Evolutionary conservation across 2,797 vertebrate genomes (phyloP).

Genomic region (Acanthopagrus latus): DNA sequence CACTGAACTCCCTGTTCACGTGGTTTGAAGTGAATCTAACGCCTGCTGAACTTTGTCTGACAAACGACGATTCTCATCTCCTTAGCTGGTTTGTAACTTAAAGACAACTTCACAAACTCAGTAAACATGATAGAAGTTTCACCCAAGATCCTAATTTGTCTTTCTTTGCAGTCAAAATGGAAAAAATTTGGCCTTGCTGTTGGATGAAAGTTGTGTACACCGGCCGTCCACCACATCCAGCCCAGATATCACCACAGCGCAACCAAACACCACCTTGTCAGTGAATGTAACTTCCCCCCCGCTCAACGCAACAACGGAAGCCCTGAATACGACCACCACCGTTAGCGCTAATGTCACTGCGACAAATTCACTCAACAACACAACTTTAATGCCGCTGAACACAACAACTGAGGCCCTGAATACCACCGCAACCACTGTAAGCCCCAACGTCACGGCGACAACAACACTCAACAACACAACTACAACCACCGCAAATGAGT

Average conservation of each 20-base stretch:
- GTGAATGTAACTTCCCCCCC: conserved; percentile 25
- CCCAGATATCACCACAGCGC: conserved; percentile 31
- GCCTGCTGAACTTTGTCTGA: conserved; percentile 34
- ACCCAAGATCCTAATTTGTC: not conserved
- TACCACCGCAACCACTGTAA: not conserved
- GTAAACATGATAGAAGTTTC: not conserved
- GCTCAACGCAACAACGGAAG: conserved; percentile 16
- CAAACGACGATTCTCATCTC: fast-evolving
- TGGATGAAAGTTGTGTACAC: conserved; percentile 57
- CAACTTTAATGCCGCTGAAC: not conserved
- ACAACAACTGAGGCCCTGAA: not conserved
- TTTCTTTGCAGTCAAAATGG: conserved; percentile 62
- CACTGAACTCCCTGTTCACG: not conserved
- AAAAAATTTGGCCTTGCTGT: conserved; percentile 33
- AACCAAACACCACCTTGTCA: conserved; percentile 4
- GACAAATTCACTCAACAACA: not conserved
- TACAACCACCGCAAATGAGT: not conserved
- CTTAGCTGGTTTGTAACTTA: conserved; percentile 65
- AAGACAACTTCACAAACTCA: not conserved
- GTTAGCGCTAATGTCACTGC: not conserved
- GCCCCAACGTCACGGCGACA: too few relatives aligned
- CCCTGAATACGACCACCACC: not conserved
- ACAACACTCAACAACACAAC: not conserved
- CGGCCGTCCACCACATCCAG: not conserved
- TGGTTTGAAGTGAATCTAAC: fast-evolving